Base-by-base conservation (phyloP, 2,888 invertebrate species). In the Tenthredo amoena region DNA sequence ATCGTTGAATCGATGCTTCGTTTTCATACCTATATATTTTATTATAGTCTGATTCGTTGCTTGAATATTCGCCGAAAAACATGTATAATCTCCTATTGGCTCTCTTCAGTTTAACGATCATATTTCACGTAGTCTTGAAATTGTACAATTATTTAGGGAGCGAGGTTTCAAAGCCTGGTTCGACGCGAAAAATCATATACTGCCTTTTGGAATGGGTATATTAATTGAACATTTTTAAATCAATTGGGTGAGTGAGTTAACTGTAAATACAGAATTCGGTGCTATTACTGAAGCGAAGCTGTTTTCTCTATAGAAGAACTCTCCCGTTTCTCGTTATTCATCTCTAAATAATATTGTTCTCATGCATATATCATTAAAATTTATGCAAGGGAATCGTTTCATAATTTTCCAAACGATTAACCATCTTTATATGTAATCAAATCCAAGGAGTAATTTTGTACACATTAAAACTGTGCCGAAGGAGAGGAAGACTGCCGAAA, bases 401-500 rank as follows among this genome's bases (percentile, higher is more conserved):
- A 50, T 76, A 58, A 12, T 74, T 82, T 62, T 85, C 21, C 37
- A 31, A 72, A 72, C 37, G 4, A 43, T 40, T 40, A 72, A 40
- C 21, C 72, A 43, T 40, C 72, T 40, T 72, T 6, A 40, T 72
- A 2, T 55, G 4, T 58, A 37, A 18, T 21, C 43, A n/a, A 81
- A 85, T 81, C 55, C 34, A 68, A 71, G 34, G 79, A 43, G 43
- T 86, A 65, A 77, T 86, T 79, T 84, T 81, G 81, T 85, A 84
- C 84, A 72, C 68, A 79, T 71, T 47, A 81, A 81, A 86, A 79
- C 37, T 55, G 72, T 71, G 47, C 43, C 72, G 77, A 85, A 86
- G 79, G 85, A 83, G 62, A 85, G 74, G 68, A 74, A 65, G 47
- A 84, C 50, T 79, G 58, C 72, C 43, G 34, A 82, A 71, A 47